A percentile compares a stretch with the other conserved stretches of the same genome.
These are phyloP conservation scores for Lydus trimaculatus DNA, from an alignment of 2,888 invertebrate species.

Conservation along the genomic window DNA sequence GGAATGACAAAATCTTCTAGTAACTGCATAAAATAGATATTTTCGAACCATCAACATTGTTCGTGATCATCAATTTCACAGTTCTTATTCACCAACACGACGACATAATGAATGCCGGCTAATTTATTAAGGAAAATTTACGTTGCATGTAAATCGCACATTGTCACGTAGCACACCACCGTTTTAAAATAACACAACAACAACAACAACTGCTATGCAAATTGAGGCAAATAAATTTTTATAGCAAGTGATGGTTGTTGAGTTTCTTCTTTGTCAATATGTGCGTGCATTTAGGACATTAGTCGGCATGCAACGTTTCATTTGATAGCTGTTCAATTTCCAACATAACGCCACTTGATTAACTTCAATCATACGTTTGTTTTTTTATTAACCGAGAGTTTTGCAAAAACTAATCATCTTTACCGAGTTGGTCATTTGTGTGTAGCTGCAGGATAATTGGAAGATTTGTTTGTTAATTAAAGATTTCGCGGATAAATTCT, in stretches of 20 bases:
- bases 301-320: constrained; percentile 48
- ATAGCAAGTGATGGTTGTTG: neutral
- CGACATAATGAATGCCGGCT: constrained; percentile 5
- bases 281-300: constrained; percentile 51
- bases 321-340: constrained; percentile 50
- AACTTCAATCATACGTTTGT: constrained; percentile 48
- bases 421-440: neutral
- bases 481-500: neutral
- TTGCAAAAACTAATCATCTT: neutral
- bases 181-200: constrained; percentile 11
- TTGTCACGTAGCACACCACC: constrained; percentile 16
- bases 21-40: no score
- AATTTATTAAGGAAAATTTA: constrained; percentile 1
- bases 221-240: constrained; percentile 19
- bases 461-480: constrained; percentile 5
- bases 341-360: constrained; percentile 50
- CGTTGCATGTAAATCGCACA: constrained; percentile 15
- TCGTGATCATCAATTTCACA: neutral
- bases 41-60: no score
- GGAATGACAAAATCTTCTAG: neutral
- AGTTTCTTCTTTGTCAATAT: constrained; percentile 12
- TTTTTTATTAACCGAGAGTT: neutral
- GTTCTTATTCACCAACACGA: neutral
- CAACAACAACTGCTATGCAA: constrained; percentile 9
- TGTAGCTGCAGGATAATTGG: constrained; percentile 2